Conservation (phyloP, 30 jellyfish, hydroid and myxozoan genomes). For the Aurelia sp. region DNA sequence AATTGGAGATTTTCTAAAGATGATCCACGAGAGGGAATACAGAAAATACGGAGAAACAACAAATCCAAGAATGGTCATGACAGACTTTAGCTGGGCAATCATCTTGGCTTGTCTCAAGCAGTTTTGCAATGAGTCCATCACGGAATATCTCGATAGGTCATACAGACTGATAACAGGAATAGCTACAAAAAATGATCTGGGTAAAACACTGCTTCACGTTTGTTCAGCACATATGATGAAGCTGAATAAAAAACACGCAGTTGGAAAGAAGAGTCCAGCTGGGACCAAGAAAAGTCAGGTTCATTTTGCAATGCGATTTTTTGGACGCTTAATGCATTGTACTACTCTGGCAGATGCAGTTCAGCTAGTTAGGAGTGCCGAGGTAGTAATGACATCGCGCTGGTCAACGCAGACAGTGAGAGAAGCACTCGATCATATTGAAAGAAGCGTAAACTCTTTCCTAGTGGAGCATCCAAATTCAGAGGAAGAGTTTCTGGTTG, state of each 20-base stretch:
- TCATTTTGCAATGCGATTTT: constrained; percentile 1
- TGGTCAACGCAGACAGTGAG: background rate
- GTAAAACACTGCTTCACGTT: no score
- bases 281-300: no score
- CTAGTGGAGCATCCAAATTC: no score
- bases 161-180: no score
- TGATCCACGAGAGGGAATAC: constrained; percentile 25
- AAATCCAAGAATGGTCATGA: constrained; percentile 23
- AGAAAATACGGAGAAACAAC: background rate
- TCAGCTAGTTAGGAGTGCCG: background rate
- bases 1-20: constrained; percentile 5
- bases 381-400: background rate
- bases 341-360: background rate
- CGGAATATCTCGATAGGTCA: no score
- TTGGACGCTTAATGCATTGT: background rate
- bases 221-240: no score
- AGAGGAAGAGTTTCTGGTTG: no score
- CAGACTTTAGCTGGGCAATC: constrained; percentile 29
- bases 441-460: no score
- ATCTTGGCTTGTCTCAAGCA: constrained; percentile 37
- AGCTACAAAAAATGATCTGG: no score
- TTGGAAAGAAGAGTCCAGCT: no score
- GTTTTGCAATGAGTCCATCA: constrained; percentile 28
- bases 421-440: background rate
- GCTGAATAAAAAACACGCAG: no score